Percentiles rank a stretch among this genome's conserved stretches.
phyloP scores from a whole-genome alignment of 2,888 invertebrate genomes.

The Poecilobothrus nobilitatus region DNA sequence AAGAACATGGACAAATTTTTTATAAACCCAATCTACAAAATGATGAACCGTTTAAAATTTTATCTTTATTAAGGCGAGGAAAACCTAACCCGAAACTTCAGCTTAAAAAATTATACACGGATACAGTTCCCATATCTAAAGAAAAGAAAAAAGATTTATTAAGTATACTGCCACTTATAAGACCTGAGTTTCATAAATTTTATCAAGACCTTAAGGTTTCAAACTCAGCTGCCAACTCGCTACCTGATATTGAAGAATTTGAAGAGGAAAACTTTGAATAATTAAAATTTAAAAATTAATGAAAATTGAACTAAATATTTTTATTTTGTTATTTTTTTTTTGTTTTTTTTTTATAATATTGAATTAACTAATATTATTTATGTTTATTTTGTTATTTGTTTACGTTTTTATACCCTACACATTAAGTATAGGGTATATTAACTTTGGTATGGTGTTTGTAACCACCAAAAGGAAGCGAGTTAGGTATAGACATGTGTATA shows the following conservation, averaged over 20 bases:
- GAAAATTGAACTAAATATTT: too few relatives aligned
- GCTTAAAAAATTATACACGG: constrained; percentile 11
- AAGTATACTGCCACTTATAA: constrained; percentile 10
- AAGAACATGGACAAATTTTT: constrained; percentile 8
- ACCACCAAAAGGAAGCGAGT: too few relatives aligned
- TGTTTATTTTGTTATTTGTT: too few relatives aligned
- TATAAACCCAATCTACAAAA: not conserved
- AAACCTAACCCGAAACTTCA: not conserved
- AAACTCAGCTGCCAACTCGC: not conserved
- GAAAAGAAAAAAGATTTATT: constrained; percentile 8
- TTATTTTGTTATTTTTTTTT: too few relatives aligned
- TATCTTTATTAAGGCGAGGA: not conserved
- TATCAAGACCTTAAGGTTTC: not conserved
- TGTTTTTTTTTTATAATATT: too few relatives aligned
- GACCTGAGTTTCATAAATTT: constrained; percentile 8
- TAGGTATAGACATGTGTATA: too few relatives aligned
- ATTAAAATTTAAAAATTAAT: too few relatives aligned
- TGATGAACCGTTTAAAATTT: not conserved
- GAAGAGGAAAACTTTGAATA: not conserved
- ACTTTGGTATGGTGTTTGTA: too few relatives aligned
- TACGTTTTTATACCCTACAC: too few relatives aligned
- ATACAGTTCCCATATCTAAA: constrained; percentile 8
- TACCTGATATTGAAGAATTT: constrained; percentile 7
- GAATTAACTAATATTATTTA: too few relatives aligned
- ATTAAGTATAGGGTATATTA: too few relatives aligned